phyloP scores from a whole-genome alignment of 2,113 vertebrate species.

The Phocoena phocoena region DNA sequence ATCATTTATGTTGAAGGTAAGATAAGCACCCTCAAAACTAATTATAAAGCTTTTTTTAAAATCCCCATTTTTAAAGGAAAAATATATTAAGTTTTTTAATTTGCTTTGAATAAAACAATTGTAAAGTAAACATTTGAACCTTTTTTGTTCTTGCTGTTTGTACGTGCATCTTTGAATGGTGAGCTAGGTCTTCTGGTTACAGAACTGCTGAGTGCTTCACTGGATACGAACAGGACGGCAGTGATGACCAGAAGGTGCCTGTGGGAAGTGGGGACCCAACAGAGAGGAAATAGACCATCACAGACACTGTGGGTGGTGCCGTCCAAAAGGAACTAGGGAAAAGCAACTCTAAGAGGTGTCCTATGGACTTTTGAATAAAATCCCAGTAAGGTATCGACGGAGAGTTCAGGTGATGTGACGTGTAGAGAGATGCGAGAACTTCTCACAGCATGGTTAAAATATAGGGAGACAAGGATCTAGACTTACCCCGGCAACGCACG shows the following conservation, averaged over 20 bases:
- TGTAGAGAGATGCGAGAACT: background rate
- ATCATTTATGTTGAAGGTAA: conserved; percentile 53
- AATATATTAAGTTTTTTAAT: conserved; percentile 59
- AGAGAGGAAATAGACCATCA: background rate
- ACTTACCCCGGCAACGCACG: background rate
- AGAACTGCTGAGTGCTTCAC: background rate
- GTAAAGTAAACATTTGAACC: conserved; percentile 52
- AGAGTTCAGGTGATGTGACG: background rate
- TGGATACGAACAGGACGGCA: background rate
- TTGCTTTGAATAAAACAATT: conserved; percentile 73
- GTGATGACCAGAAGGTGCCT: background rate
- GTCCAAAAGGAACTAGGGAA: background rate
- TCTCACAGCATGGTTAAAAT: background rate
- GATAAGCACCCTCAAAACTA: conserved; percentile 54
- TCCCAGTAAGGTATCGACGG: background rate
- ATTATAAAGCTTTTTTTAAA: conserved; percentile 49
- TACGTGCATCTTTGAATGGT: background rate
- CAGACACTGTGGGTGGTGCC: background rate
- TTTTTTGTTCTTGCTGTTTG: conserved; percentile 37
- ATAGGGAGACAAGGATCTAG: background rate
- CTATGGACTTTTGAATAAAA: background rate
- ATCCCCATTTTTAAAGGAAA: conserved; percentile 43
- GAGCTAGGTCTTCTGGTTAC: background rate
- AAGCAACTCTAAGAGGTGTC: background rate
- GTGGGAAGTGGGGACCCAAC: background rate